These are phyloP conservation scores for Trachelus tabidus DNA, from an alignment of 2,888 invertebrate species.

Conservation along the genomic window DNA sequence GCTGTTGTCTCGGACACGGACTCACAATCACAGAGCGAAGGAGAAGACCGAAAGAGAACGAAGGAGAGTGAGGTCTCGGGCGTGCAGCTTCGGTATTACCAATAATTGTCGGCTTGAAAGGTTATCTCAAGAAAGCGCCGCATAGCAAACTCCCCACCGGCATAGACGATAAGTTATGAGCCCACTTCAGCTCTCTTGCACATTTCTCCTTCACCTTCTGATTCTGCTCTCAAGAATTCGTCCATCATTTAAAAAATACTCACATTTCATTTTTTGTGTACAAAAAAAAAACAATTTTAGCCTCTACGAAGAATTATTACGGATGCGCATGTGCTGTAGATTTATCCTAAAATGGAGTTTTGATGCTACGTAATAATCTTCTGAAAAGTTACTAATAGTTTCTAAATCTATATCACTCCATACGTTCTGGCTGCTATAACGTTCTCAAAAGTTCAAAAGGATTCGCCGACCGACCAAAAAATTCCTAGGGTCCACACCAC, in stretches of 20 bases:
- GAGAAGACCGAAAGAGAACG: background rate
- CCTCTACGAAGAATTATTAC: background rate
- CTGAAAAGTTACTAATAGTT: background rate
- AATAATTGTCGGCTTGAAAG: conserved; percentile 64
- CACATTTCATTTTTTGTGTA: background rate
- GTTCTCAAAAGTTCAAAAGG: background rate
- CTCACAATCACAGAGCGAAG: background rate
- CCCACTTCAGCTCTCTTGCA: conserved; percentile 18
- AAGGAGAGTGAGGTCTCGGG: conserved; percentile 23
- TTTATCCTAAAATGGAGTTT: background rate
- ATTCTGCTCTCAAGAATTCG: background rate
- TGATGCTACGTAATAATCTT: background rate
- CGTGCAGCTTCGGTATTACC: conserved; percentile 61
- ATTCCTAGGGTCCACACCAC: background rate
- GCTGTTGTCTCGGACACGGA: background rate
- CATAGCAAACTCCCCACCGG: conserved; percentile 50
- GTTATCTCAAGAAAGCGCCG: conserved; percentile 56
- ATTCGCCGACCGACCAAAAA: background rate
- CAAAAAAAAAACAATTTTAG: background rate
- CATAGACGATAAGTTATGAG: conserved; percentile 51
- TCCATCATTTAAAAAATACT: background rate
- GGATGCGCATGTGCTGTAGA: background rate
- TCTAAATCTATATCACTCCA: background rate
- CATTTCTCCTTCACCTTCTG: background rate
- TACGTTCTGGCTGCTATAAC: background rate